phyloP scores from a whole-genome alignment of 35 echinoderm and acorn worm species.

The Diadema setosum region DNA sequence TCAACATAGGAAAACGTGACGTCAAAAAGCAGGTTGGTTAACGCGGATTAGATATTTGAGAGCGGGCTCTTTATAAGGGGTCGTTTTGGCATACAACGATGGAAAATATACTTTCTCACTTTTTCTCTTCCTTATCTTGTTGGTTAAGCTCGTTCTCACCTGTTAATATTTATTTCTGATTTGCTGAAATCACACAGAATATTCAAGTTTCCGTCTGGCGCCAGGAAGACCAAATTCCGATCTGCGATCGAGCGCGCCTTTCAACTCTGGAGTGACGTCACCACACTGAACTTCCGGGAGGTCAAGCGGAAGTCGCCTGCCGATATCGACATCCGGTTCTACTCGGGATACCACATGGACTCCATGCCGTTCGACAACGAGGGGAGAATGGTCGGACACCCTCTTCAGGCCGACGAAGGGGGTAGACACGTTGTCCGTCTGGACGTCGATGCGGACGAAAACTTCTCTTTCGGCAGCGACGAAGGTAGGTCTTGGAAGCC shows the following conservation, averaged over 20 bases:
- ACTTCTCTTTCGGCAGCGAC: background rate
- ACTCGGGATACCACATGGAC: background rate
- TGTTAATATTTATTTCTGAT: background rate
- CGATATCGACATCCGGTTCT: conserved; percentile 22
- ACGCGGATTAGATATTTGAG: no score
- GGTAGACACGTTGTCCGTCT: background rate
- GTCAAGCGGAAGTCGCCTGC: background rate
- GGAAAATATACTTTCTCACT: no score
- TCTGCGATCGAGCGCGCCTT: background rate
- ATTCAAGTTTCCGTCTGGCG: background rate
- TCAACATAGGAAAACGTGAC: no score
- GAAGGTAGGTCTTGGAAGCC: conserved; percentile 20
- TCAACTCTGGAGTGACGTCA: conserved; percentile 30
- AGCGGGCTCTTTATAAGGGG: no score
- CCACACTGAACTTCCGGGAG: conserved; percentile 1
- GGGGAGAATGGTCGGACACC: background rate
- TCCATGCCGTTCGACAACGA: background rate
- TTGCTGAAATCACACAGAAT: background rate
- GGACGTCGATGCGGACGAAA: conserved; percentile 12
- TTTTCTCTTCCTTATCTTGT: no score
- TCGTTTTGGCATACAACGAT: no score
- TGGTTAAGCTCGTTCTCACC: no score
- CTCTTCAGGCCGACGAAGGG: background rate
- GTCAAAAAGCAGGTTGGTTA: no score
- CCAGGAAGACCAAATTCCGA: background rate